Evolutionary conservation across 2,113 vertebrate species (phyloP).

Genomic region (Corythoichthys intestinalis): DNA sequence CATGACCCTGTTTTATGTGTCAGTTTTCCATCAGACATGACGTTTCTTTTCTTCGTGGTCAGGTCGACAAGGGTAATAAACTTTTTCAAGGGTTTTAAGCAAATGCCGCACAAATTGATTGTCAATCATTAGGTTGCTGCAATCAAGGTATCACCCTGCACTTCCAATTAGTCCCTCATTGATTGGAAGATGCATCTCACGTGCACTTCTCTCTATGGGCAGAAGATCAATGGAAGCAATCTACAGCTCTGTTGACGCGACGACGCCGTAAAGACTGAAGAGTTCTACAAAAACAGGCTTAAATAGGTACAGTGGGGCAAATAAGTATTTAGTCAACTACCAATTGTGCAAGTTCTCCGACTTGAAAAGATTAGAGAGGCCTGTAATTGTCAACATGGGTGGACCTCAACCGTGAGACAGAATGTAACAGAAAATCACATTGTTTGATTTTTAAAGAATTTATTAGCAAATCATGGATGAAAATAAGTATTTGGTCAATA

Average conservation of each 20-base stretch:
- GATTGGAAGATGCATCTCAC: conserved; percentile 43
- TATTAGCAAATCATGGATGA: too few relatives aligned
- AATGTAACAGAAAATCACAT: too few relatives aligned
- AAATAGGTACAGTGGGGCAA: background rate
- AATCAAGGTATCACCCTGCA: conserved; percentile 35
- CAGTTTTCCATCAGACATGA: background rate
- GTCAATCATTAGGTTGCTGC: conserved; percentile 28
- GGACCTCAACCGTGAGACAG: too few relatives aligned
- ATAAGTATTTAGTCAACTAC: too few relatives aligned
- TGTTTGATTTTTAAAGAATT: too few relatives aligned
- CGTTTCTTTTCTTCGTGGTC: background rate
- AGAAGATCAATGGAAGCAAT: conserved; percentile 61
- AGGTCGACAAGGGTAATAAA: background rate
- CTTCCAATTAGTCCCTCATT: conserved; percentile 57
- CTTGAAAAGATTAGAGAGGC: too few relatives aligned
- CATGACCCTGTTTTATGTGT: background rate
- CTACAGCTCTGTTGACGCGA: conserved; percentile 35
- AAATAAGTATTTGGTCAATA: too few relatives aligned
- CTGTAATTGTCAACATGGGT: too few relatives aligned
- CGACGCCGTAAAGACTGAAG: conserved; percentile 22
- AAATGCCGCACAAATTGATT: conserved; percentile 8
- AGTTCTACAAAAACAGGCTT: background rate
- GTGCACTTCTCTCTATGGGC: conserved; percentile 29
- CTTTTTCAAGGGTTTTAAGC: background rate
- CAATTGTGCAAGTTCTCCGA: too few relatives aligned